Conservation (phyloP, 2,113 vertebrate genomes). For the Emydocephalus ijimae region DNA sequence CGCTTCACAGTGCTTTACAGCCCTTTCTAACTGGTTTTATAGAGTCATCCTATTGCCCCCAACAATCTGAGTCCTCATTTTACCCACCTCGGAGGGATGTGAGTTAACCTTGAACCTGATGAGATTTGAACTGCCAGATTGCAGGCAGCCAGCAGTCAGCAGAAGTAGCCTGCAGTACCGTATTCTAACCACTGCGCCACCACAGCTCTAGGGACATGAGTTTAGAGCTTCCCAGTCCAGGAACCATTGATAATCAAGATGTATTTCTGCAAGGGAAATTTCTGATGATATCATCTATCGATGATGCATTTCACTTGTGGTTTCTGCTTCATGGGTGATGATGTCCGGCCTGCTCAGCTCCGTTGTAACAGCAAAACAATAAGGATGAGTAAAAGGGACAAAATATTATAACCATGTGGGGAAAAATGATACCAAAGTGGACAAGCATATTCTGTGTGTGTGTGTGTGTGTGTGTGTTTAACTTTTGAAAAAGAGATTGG, state of each 20-base stretch:
- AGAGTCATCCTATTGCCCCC: too few species aligned
- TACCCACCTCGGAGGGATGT: too few species aligned
- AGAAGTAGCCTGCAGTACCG: too few species aligned
- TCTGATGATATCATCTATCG: neutral
- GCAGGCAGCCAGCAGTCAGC: too few species aligned
- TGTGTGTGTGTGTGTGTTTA: too few species aligned
- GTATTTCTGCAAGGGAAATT: neutral
- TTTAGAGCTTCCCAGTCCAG: neutral
- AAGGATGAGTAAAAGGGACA: neutral
- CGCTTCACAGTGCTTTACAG: too few species aligned
- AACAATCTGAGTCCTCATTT: too few species aligned
- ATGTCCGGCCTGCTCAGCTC: neutral
- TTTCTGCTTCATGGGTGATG: neutral
- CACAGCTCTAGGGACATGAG: neutral
- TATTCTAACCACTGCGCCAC: too few species aligned
- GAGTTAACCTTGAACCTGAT: too few species aligned
- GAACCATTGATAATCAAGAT: neutral
- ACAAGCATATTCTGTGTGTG: neutral
- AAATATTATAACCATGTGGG: neutral
- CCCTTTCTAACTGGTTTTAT: too few species aligned
- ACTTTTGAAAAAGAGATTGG: neutral
- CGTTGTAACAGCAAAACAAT: neutral
- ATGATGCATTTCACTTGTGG: neutral
- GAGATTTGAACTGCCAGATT: too few species aligned
- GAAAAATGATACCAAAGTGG: neutral